Evolutionary conservation across 2,888 invertebrate genomes (phyloP), one percentile per base, ranked within the genome.

Genomic region (Clusia tigrina): DNA sequence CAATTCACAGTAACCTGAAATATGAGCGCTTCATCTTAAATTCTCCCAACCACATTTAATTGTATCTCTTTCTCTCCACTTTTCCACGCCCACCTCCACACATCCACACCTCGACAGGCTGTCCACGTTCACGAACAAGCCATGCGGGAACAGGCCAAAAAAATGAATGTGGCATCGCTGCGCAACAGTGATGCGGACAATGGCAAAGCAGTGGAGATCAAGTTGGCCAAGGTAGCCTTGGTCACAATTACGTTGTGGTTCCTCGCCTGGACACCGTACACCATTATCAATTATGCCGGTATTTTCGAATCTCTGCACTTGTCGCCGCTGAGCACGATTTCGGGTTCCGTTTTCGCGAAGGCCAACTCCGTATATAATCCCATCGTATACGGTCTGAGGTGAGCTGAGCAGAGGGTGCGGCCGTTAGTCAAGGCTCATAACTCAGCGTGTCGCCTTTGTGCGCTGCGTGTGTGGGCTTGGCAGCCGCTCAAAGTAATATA

Each of bases 191-290:
- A 93, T 78, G 88, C 89, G 12, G 89, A 89, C 74, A 91, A 91
- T 54, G 93, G 93, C 76, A 42, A 42, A 15, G 10, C 42, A 3
- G 92, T 94, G 9, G 94, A 94, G 84, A 91, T 91, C 82, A 93
- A 94, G 86, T 84, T 94, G 72, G 94, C 94, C 62, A 94, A 94
- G 87, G 92, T 96, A 60, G 95, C 96, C 59, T 85, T 96, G 87
- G 93, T 93, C 87, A 95, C 95, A 66, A 93, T 96, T 75, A 88
- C 92, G 0, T 85, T 95, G 71, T 96, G 95, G 93, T 91, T 95
- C 85, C 89, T 94, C 87, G 94, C 95, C 54, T 96, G 96, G 96
- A 93, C 88, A 10, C 89, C 89, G 1, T 89, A 89, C 70, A 84
- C 88, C 81, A 74, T 86, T 52, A 85, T 88, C 62, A 86, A 87